Conservation (phyloP, 2,888 invertebrate genomes). For the Mongoloraphidia duomilia region DNA sequence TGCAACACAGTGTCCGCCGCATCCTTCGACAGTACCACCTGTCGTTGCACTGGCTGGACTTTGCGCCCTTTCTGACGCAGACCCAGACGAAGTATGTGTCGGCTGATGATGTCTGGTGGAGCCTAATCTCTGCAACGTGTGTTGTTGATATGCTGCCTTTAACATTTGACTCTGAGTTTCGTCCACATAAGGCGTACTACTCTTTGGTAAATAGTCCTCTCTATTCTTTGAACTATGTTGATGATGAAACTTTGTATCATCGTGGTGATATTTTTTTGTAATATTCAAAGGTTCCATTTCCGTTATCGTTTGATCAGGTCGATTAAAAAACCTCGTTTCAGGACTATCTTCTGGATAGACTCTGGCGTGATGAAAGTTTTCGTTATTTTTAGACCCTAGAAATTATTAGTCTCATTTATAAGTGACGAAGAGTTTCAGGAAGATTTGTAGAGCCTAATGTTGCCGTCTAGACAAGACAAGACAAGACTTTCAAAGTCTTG, state of each 20-base stretch:
- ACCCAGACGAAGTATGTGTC: background rate
- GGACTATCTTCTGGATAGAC: constrained; percentile 3
- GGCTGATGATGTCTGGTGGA: constrained; percentile 8
- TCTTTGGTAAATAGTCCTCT: too few species aligned
- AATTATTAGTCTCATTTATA: too few species aligned
- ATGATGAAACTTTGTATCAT: too few species aligned
- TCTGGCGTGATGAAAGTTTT: background rate
- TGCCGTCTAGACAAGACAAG: too few species aligned
- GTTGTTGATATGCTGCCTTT: constrained; percentile 3
- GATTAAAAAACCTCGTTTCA: constrained; percentile 1
- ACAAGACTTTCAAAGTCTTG: too few species aligned
- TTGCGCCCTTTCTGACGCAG: constrained; percentile 22
- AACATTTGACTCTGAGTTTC: constrained; percentile 4
- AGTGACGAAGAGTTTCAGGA: too few species aligned
- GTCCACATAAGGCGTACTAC: constrained; percentile 3
- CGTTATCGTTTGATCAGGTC: background rate
- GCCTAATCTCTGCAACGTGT: constrained; percentile 2
- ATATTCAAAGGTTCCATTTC: background rate
- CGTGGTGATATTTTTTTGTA: too few species aligned
- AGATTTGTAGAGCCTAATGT: too few species aligned
- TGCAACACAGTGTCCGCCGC: constrained; percentile 53
- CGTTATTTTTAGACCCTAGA: background rate
- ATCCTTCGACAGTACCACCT: constrained; percentile 45
- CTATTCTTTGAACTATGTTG: too few species aligned
- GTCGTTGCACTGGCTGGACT: constrained; percentile 28